phyloP scores from a whole-genome alignment of 92 coral and sea anemone genomes.

The Zoanthus sansibaricus region DNA sequence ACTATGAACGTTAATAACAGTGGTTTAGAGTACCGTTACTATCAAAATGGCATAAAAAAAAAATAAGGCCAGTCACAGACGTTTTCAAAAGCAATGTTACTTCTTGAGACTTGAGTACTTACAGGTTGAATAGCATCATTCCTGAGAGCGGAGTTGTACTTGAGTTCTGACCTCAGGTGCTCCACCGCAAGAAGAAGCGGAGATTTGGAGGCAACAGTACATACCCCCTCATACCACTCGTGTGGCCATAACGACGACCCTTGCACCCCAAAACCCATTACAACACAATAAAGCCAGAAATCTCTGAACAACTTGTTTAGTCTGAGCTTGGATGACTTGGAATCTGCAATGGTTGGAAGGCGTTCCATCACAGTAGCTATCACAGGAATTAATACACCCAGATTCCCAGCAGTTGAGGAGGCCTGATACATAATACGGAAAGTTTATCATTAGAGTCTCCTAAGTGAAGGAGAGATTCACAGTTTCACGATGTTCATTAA shows the following conservation, averaged over 20 bases:
- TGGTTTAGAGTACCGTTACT: too few species aligned
- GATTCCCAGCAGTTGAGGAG: constrained; percentile 99
- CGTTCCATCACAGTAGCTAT: constrained; percentile 84
- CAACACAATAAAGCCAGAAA: constrained; percentile 98
- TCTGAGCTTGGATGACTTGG: constrained; percentile 96
- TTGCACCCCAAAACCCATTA: constrained; percentile 97
- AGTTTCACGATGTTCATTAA: too few species aligned
- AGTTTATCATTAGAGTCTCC: background rate
- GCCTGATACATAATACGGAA: constrained; percentile 58
- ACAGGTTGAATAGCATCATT: constrained; percentile 95
- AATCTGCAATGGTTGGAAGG: constrained; percentile 92
- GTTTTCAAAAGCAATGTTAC: background rate
- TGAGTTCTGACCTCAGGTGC: constrained; percentile 90
- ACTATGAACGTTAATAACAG: too few species aligned
- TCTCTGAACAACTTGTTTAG: constrained; percentile 93
- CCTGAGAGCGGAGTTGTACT: constrained; percentile 96
- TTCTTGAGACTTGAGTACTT: constrained; percentile 4
- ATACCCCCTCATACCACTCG: constrained; percentile 95
- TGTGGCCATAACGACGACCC: constrained; percentile 92
- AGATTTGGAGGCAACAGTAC: constrained; percentile 89
- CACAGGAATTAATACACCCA: constrained; percentile 95
- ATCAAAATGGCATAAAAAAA: too few species aligned
- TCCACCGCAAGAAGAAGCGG: constrained; percentile 91
- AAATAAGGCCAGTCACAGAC: too few species aligned
- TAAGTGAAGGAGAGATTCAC: background rate